Base-by-base conservation (phyloP, 2,888 invertebrate species). In the Crematogaster levior region DNA sequence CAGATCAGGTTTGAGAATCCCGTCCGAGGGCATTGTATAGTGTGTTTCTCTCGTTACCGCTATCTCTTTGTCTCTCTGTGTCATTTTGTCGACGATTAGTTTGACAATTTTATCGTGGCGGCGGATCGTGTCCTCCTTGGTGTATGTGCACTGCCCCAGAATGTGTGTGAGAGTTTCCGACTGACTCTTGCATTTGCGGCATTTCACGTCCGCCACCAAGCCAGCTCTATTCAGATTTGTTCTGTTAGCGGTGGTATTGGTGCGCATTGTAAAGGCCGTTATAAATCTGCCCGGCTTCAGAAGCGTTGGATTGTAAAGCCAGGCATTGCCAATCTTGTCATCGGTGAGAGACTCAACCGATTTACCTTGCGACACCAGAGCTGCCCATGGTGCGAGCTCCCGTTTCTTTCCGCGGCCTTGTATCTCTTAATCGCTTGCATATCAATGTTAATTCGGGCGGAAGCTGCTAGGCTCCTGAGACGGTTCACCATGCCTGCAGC, bases 1-100 rank as follows among this genome's bases (percentile, higher is more conserved):
- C 66, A 79, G 43, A 40, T 72, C 51, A 10, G 65, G 65, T 72
- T 83, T 72, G 48, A 83, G 48, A 43, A 6, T n/a, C 21, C 27
- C 77, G 15, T 15, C 21, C 37, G 4, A 30, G 0, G 3, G 46
- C 12, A 30, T 0, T 6, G 46, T 18, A 0, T 43, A 0, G 30
- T 21, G 30, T 10, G 6, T 34, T 34, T n/a, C 30, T 21, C 77
- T 34, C 34, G 48, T 58, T 48, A 80, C 30, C 27, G 43, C 46
- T 56, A 40, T 66, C 56, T 53, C 46, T 6, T 65, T 63, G 46
- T 80, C 58, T 3, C 6, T 34, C 6, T 34, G 3, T 34, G 6
- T 34, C 3, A 34, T 6, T 5, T 5, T 34, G 34, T 34, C 34
- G 3, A 5, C 34, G 3, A 6, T 34, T 34, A 34, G 34, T 3